Percentiles rank a stretch among this genome's conserved stretches.
Conservation (phyloP, 2,113 vertebrate species). For the Sardina pilchardus region DNA sequence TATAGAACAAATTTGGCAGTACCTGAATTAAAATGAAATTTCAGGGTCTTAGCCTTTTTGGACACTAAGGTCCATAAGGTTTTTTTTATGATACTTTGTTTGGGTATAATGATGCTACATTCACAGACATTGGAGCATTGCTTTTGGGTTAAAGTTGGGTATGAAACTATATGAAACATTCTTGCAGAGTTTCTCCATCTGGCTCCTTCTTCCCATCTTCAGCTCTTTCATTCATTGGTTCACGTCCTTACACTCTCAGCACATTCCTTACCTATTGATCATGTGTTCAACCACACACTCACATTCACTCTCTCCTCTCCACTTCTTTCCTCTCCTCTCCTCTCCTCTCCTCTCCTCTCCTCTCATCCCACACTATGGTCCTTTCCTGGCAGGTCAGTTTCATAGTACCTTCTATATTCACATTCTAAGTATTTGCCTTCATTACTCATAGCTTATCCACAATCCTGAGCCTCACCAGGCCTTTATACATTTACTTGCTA, state of each 20-base stretch:
- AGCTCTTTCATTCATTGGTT: slow-evolving; percentile 47
- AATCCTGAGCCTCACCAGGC: background rate
- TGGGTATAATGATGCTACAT: background rate
- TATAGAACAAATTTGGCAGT: slow-evolving; percentile 12
- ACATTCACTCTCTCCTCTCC: background rate
- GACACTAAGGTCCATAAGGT: background rate
- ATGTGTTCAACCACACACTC: background rate
- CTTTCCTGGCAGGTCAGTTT: background rate
- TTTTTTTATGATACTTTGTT: background rate
- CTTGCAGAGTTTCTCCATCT: background rate
- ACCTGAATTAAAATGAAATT: background rate
- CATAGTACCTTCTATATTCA: background rate
- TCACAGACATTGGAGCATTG: background rate
- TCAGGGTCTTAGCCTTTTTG: background rate
- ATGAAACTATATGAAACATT: background rate
- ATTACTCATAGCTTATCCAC: background rate
- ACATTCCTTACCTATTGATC: background rate
- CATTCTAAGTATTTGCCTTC: background rate
- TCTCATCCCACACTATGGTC: background rate
- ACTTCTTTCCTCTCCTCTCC: no score
- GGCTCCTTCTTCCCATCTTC: background rate
- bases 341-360: background rate
- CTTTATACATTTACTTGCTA: background rate
- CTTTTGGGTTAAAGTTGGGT: background rate
- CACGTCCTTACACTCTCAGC: slow-evolving; percentile 34